A percentile compares a stretch with the other conserved stretches of the same genome.
phyloP scores from a whole-genome alignment of 1,140 invertebrate species.

The Thaumetopoea pityocampa region DNA sequence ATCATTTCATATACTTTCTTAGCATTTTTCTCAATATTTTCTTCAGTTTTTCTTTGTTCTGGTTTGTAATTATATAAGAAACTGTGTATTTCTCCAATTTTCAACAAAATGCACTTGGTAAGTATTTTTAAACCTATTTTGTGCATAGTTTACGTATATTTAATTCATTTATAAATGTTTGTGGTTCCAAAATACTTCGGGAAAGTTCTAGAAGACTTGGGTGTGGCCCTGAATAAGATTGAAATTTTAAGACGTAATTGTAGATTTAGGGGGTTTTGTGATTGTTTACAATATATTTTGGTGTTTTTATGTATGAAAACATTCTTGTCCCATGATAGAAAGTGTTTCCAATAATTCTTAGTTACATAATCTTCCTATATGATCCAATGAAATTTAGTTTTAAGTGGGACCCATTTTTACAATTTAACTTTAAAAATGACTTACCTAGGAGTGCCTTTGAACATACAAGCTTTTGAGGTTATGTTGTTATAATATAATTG shows the following conservation, averaged over 20 bases:
- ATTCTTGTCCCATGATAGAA: slow-evolving; percentile 75
- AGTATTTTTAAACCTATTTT: slow-evolving; percentile 62
- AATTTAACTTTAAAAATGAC: slow-evolving; percentile 81
- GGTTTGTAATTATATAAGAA: slow-evolving; percentile 45
- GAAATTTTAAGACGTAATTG: slow-evolving; percentile 68
- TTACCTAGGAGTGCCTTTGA: slow-evolving; percentile 32
- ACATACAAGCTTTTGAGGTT: slow-evolving; percentile 45
- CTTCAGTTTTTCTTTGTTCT: slow-evolving; percentile 38
- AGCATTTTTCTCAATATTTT: slow-evolving; percentile 54
- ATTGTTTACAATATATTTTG: slow-evolving; percentile 79
- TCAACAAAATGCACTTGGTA: slow-evolving; percentile 73
- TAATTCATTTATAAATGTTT: slow-evolving; percentile 39
- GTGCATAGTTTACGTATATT: slow-evolving; percentile 50
- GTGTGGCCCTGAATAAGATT: slow-evolving; percentile 62
- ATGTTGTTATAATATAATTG: slow-evolving; percentile 25
- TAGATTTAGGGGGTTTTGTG: slow-evolving; percentile 60
- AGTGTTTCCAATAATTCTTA: slow-evolving; percentile 63
- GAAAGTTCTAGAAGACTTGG: slow-evolving; percentile 61
- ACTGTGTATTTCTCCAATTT: slow-evolving; percentile 51
- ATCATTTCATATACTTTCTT: slow-evolving; percentile 33
- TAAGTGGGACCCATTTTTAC: slow-evolving; percentile 83
- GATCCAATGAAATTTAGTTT: slow-evolving; percentile 74
- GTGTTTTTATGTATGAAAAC: slow-evolving; percentile 77
- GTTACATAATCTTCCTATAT: slow-evolving; percentile 59
- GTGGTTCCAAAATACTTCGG: slow-evolving; percentile 29